These are phyloP conservation scores for Calypte anna DNA, from an alignment of 2,113 vertebrate genomes.

Conservation along the genomic window DNA sequence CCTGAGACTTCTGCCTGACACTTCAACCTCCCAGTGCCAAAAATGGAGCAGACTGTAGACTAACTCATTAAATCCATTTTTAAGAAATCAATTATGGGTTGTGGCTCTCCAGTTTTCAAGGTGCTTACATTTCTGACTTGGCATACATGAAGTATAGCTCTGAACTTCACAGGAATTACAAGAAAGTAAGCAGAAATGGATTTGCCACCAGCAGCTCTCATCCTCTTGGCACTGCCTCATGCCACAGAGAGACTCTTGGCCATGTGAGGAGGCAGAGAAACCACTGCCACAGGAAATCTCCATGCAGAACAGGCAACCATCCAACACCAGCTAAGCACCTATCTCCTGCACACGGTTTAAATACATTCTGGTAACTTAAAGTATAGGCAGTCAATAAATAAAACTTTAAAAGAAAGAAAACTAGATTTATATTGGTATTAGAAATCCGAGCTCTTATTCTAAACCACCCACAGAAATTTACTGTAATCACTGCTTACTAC, in stretches of 20 bases:
- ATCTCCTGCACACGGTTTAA: not conserved
- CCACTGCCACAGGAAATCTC: not conserved
- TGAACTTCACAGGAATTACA: not conserved
- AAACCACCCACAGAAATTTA: not conserved
- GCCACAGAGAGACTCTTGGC: accelerated
- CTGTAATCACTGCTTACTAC: not conserved
- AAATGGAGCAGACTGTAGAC: not conserved
- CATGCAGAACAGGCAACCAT: not conserved
- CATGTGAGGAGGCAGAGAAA: not conserved
- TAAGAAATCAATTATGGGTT: not conserved
- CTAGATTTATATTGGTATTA: not conserved
- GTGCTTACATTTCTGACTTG: not conserved
- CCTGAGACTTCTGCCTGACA: not conserved
- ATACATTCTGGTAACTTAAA: not conserved
- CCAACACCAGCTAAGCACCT: not conserved
- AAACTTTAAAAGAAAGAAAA: not conserved
- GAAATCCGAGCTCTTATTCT: not conserved
- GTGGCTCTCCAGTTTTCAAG: not conserved
- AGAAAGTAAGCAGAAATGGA: not conserved
- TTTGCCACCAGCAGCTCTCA: not conserved
- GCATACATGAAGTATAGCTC: not conserved
- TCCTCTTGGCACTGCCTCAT: not conserved
- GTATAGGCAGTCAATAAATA: not conserved
- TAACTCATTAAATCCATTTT: not conserved
- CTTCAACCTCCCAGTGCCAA: not conserved